Conservation (phyloP, 35 echinoderm and acorn worm genomes). For the Heliocidaris tuberculata region DNA sequence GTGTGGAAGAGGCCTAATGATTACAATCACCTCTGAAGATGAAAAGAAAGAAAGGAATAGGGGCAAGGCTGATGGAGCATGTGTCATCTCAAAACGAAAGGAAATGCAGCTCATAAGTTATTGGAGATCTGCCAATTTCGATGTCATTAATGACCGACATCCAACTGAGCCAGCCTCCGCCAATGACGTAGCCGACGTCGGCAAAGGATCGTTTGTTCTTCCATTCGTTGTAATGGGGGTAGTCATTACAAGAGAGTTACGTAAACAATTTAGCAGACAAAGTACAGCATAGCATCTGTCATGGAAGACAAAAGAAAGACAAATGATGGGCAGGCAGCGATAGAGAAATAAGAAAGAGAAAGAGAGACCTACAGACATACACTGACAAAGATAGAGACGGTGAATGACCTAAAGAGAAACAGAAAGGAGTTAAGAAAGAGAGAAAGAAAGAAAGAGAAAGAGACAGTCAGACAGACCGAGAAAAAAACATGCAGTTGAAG, state of each 20-base stretch:
- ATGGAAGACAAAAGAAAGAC: background rate
- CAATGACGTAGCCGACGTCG: background rate
- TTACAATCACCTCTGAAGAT: background rate
- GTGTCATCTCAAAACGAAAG: background rate
- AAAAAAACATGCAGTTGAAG: background rate
- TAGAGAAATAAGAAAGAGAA: background rate
- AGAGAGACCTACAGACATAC: too few species aligned
- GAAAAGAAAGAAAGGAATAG: background rate
- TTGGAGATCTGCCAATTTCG: conserved; percentile 22
- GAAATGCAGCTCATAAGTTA: background rate
- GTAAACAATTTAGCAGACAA: background rate
- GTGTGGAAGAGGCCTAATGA: background rate
- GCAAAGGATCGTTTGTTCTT: conserved; percentile 4
- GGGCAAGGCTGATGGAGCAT: background rate
- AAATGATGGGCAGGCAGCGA: background rate
- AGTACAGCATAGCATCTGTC: background rate
- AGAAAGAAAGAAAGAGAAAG: too few species aligned
- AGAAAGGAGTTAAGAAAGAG: too few species aligned
- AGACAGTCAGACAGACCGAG: background rate
- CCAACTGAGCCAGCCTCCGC: conserved; percentile 11
- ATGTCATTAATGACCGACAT: conserved; percentile 32
- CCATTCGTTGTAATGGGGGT: background rate
- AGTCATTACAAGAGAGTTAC: conserved; percentile 10
- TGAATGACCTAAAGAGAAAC: background rate
- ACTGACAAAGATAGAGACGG: background rate